These are phyloP conservation scores for Protonemura montana DNA, from an alignment of 2,888 invertebrate genomes.

Conservation along the genomic window DNA sequence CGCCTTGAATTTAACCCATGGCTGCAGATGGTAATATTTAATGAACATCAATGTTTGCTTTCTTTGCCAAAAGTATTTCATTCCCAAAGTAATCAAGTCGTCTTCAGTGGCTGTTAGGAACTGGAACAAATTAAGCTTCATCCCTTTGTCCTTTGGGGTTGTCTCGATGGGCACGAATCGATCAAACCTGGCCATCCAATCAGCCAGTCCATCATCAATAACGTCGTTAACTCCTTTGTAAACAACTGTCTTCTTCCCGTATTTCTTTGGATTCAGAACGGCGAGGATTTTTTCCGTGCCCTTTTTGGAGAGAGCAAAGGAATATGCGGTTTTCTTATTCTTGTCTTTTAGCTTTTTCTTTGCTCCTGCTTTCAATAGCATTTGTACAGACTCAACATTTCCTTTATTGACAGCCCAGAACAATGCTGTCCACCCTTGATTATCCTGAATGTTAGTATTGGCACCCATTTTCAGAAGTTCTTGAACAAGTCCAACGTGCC, in stretches of 20 bases:
- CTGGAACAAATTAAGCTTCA: conserved; percentile 35
- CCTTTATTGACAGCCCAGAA: conserved; percentile 50
- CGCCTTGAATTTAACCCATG: conserved; percentile 45
- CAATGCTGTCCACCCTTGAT: conserved; percentile 52
- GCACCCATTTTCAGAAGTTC: conserved; percentile 48
- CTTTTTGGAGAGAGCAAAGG: conserved; percentile 47
- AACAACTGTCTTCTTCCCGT: conserved; percentile 19
- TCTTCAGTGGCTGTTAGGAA: conserved; percentile 49
- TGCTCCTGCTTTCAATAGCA: conserved; percentile 50
- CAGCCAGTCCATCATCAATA: neutral
- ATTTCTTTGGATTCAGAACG: conserved; percentile 46
- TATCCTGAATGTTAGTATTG: conserved; percentile 49
- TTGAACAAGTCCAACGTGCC: conserved; percentile 46
- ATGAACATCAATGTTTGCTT: conserved; percentile 47
- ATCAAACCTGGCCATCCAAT: neutral
- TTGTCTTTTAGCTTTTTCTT: conserved; percentile 49
- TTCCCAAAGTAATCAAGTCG: conserved; percentile 48
- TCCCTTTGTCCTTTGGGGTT: neutral
- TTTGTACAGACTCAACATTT: conserved; percentile 44
- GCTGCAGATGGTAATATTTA: conserved; percentile 49
- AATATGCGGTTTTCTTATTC: conserved; percentile 47
- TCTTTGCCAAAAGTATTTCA: conserved; percentile 49
- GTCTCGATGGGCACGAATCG: neutral
- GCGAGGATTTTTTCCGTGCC: conserved; percentile 48
- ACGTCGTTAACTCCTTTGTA: neutral